Conservation (phyloP, 2,113 vertebrate genomes). For the Clinocottus analis region DNA sequence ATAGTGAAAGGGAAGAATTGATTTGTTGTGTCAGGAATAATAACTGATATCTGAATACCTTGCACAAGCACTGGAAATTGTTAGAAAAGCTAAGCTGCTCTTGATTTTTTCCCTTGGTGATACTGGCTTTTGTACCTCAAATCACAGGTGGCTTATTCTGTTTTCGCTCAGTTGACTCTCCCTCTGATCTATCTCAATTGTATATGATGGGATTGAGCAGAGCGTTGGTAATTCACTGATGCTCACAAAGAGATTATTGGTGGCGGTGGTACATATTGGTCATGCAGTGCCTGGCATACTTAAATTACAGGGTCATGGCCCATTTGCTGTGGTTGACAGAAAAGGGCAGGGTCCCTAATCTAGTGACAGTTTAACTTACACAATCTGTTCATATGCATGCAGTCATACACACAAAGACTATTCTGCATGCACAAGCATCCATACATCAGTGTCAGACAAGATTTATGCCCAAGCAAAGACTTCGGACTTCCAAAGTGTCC, state of each 20-base stretch:
- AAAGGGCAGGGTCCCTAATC: conserved; percentile 36
- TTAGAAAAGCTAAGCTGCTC: conserved; percentile 59
- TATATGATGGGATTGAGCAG: conserved; percentile 44
- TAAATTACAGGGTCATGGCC: conserved; percentile 15
- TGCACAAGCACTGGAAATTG: conserved; percentile 49
- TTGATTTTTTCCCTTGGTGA: conserved; percentile 58
- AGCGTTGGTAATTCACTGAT: conserved; percentile 33
- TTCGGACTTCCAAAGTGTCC: conserved; percentile 57
- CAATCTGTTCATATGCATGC: conserved; percentile 36
- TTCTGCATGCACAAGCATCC: conserved; percentile 20
- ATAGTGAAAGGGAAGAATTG: conserved; percentile 63
- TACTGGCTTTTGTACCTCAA: conserved; percentile 59
- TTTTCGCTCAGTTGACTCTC: conserved; percentile 39
- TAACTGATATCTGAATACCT: conserved; percentile 78
- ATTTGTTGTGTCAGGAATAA: conserved; percentile 80
- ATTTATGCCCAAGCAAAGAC: conserved; percentile 51
- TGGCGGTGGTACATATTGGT: background rate
- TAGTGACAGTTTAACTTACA: conserved; percentile 49
- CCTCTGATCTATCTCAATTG: conserved; percentile 34
- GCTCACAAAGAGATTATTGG: conserved; percentile 44
- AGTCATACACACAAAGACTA: background rate
- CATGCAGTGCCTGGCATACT: conserved; percentile 28
- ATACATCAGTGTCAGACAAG: conserved; percentile 34
- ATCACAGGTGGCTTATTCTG: conserved; percentile 61
- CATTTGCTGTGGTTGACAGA: conserved; percentile 15